Evolutionary conservation across 1,140 invertebrate species (phyloP).

Genomic region (Zaprionus davidi): DNA sequence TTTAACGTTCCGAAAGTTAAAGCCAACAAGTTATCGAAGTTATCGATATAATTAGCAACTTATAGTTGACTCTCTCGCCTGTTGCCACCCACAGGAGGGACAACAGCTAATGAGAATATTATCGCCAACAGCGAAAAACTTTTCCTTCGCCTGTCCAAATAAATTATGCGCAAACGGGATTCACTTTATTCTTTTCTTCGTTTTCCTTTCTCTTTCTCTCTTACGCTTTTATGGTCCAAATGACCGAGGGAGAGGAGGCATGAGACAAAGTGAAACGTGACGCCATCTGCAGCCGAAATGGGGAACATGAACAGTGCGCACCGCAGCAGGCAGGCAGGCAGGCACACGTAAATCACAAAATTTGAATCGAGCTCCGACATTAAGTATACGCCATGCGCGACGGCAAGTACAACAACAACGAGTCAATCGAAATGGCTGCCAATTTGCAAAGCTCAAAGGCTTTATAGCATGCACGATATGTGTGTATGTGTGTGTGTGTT

Average conservation of each 20-base stretch:
- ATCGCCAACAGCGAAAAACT: constrained; percentile 17
- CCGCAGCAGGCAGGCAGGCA: constrained; percentile 13
- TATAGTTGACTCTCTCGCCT: neutral
- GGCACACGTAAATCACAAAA: constrained; percentile 42
- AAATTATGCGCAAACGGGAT: neutral
- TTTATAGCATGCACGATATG: neutral
- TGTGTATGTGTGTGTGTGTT: neutral
- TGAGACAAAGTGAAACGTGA: constrained; percentile 27
- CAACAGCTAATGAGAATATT: constrained; percentile 20
- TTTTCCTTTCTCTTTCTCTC: neutral
- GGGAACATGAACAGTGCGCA: neutral
- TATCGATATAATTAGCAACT: neutral
- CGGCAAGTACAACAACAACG: neutral
- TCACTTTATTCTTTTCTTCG: neutral
- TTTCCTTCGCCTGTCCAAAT: neutral
- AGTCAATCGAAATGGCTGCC: constrained; percentile 13
- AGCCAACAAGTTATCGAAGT: neutral
- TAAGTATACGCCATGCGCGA: constrained; percentile 36
- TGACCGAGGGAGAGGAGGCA: neutral
- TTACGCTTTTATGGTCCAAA: constrained; percentile 15
- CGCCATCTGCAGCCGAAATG: constrained; percentile 26
- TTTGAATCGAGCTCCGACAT: constrained; percentile 20
- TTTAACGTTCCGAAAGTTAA: too few relatives aligned
- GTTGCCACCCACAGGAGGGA: too few relatives aligned
- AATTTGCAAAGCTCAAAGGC: constrained; percentile 18